These are phyloP conservation scores for Heterodera filipjevi DNA, from an alignment of 2,888 invertebrate genomes.

Conservation along the genomic window DNA sequence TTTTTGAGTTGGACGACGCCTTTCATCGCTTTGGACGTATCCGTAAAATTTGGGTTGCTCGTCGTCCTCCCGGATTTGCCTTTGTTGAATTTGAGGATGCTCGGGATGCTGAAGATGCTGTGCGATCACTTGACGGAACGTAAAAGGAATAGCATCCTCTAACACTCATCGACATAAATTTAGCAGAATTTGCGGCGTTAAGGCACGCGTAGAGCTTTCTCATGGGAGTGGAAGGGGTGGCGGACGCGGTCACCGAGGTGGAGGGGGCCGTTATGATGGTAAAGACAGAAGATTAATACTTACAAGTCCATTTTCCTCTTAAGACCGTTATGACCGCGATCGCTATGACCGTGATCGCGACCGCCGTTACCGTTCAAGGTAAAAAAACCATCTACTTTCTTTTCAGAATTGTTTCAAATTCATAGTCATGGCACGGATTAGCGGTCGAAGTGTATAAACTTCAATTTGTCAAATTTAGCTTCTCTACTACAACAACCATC, in stretches of 20 bases:
- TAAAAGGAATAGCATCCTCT: constrained; percentile 9
- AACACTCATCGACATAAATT: constrained; percentile 26
- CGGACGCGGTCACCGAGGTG: constrained; percentile 32
- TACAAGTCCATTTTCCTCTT: background rate
- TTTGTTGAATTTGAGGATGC: constrained; percentile 73
- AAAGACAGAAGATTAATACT: background rate
- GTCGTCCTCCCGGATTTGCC: constrained; percentile 80
- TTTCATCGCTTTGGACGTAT: constrained; percentile 86
- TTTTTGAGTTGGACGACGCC: constrained; percentile 73
- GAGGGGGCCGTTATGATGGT: constrained; percentile 26
- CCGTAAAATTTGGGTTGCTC: constrained; percentile 89
- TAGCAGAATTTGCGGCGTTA: constrained; percentile 67
- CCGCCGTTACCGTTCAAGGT: constrained; percentile 2
- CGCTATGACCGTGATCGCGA: constrained; percentile 1
- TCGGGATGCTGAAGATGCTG: constrained; percentile 73
- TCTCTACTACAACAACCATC: background rate
- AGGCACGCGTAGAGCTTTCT: constrained; percentile 67
- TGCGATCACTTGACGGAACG: constrained; percentile 66
- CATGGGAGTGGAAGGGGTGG: constrained; percentile 48
- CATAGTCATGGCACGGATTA: background rate
- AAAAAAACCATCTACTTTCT: background rate
- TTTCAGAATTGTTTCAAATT: background rate
- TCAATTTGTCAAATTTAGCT: constrained; percentile 3
- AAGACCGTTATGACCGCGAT: background rate
- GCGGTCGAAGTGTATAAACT: background rate